A percentile compares a stretch with the other conserved stretches of the same genome.
These are phyloP conservation scores for Arizona elegans DNA, from an alignment of 2,113 vertebrate species.

Conservation along the genomic window DNA sequence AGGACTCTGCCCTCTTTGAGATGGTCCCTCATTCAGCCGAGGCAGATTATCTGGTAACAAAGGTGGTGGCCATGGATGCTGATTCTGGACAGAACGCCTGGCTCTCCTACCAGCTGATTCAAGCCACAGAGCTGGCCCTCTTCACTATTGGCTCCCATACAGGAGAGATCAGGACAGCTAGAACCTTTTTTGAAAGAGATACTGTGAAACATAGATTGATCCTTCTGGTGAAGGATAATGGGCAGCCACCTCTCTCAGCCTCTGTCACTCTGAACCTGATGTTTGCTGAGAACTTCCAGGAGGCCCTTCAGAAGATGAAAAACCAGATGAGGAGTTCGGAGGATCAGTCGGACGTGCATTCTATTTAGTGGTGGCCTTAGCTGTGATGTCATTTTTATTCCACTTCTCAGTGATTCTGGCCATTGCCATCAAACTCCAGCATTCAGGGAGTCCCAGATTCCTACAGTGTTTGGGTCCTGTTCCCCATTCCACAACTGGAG, in stretches of 20 bases:
- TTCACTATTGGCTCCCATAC: too few relatives aligned
- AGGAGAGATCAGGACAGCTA: background rate
- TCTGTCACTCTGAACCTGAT: constrained; percentile 14
- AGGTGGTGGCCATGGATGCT: too few relatives aligned
- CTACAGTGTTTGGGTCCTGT: constrained; percentile 35
- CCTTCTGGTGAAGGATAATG: constrained; percentile 26
- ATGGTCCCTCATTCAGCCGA: too few relatives aligned
- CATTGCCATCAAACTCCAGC: constrained; percentile 25
- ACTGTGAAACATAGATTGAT: background rate
- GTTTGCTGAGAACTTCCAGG: constrained; percentile 25
- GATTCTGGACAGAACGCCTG: too few relatives aligned
- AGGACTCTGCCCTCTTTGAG: too few relatives aligned
- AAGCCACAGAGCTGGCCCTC: too few relatives aligned
- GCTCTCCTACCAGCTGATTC: too few relatives aligned
- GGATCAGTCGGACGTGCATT: constrained; percentile 47
- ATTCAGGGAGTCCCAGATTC: constrained; percentile 17
- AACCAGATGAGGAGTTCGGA: background rate
- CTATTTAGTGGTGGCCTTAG: constrained; percentile 55
- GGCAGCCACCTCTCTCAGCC: constrained; percentile 4
- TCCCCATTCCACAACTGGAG: constrained; percentile 23
- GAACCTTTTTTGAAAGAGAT: background rate
- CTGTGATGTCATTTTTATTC: constrained; percentile 49
- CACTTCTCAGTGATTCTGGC: constrained; percentile 47
- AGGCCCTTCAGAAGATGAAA: constrained; percentile 22
- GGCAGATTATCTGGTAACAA: too few relatives aligned